Evolutionary conservation across 2,888 invertebrate genomes (phyloP), one percentile per base, ranked within the genome.

Genomic region (Sphaerophoria rueppellii): DNA sequence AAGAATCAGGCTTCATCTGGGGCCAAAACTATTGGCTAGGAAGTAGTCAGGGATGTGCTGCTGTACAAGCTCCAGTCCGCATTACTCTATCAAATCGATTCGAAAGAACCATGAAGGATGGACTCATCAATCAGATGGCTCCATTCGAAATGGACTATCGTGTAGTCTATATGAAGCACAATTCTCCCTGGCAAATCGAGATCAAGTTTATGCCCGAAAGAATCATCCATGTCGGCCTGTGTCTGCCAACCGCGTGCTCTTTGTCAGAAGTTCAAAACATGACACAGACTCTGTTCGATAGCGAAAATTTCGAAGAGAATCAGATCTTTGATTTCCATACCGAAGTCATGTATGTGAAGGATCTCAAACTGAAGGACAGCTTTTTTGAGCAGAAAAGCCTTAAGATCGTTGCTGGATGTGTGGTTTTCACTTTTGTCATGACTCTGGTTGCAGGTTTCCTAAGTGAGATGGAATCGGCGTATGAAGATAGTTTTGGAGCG

Each of bases 21-120:
- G 94, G 94, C 0, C 93, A 94, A 82, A 94, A 94, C 89, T 93
- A 92, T 67, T 94, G 94, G 94, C 87, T 94, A 46, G 94, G 94
- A 11, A 92, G 92, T 32, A 91, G 91, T 52, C 90, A 90, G 50
- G 93, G 93, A 14, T 94, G 94, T 87, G 86, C 89, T 3, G 93
- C 93, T 1, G 89, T 93, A 0, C 89, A 90, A 46, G 87, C 87
- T 34, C 91, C 92, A 3, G 89, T 91, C 6, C 69, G 43, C 4
- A 89, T 92, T 35, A 92, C 92, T 12, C 87, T 92, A 2, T 91
- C 91, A 0, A 89, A 90, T 78, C 90, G 90, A 73, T 92, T 89
- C 73, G 89, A 91, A 2, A 89, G 92, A 0, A 89, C 90, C 3
- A 92, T 92, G 92, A 91, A 91, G 70, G 87, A 89, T 11, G 91